Base-by-base conservation (phyloP, 64 coral and sea anemone genomes). In the Dendronephthya gigantea region DNA sequence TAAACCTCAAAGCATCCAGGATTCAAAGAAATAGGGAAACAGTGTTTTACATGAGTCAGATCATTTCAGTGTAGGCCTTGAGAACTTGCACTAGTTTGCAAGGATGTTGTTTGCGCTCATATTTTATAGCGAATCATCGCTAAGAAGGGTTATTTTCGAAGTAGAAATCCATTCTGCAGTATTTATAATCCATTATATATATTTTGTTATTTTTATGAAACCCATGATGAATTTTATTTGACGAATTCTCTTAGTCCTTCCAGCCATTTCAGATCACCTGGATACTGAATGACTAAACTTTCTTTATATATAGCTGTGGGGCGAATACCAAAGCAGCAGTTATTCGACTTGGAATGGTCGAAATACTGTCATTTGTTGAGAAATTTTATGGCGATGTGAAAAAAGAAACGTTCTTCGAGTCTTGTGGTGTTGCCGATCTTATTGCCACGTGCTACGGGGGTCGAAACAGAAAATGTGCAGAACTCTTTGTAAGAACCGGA, bases 301-400 rank as follows among this genome's bases (percentile, higher is more conserved):
- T 34, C 36, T 33, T 79, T 39, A 11, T 79, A 3, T 79, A 35
- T 34, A 79, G 90, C 43, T 91, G 74, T 87, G 90, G 90, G 7
- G 82, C 85, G 14, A 91, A 91, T 81, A 91, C 90, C 34, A 91
- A 91, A 88, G 84, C 90, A 83, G 85, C 90, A 27, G 87, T 91
- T 30, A 91, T 91, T 66, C 85, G 90, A 48, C 82, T 91, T 83
- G 90, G 90, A 35, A 86, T 91, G 82, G 82, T 86, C 23, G 90
- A 91, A 83, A 91, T 91, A 50, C 65, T 87, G 19, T 43, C 88
- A 48, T 91, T 91, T 91, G 85, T 84, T 13, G 56, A 91, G 59
- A 83, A 15, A 35, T 91, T 91, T 81, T 91, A 83, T 35, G 56
- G 82, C 36, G 82, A 50, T 88, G 84, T 87, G 31, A 91, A 91